Evolutionary conservation across 2,113 vertebrate species (phyloP).

Genomic region (Charina bottae): DNA sequence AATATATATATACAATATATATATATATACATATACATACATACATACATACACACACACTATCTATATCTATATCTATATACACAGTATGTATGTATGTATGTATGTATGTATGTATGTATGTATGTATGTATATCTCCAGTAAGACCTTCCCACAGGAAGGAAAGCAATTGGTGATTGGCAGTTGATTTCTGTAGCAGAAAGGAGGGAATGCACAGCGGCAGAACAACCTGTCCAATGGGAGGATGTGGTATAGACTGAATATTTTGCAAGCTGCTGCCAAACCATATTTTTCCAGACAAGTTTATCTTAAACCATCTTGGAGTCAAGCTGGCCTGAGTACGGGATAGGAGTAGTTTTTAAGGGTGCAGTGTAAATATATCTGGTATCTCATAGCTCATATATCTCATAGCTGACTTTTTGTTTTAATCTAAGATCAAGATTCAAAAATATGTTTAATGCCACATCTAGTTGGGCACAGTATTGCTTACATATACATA

Average conservation of each 20-base stretch:
- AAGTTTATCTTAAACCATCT: neutral
- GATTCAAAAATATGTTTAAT: neutral
- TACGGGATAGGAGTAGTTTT: neutral
- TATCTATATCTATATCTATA: too few species aligned
- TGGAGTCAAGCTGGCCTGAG: neutral
- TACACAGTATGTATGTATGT: too few species aligned
- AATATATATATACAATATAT: too few species aligned
- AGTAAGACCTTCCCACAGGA: too few species aligned
- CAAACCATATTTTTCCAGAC: neutral
- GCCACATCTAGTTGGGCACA: neutral
- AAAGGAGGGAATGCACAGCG: too few species aligned
- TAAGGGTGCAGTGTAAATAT: neutral
- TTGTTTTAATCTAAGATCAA: neutral
- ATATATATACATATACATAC: too few species aligned
- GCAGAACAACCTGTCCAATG: too few species aligned
- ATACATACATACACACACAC: too few species aligned
- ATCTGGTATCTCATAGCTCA: neutral
- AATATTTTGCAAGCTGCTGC: neutral
- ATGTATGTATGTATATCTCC: neutral
- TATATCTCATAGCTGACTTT: neutral
- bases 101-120: neutral
- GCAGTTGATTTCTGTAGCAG: too few species aligned
- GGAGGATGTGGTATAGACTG: neutral
- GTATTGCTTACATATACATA: neutral
- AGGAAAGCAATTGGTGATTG: too few species aligned